Base-by-base conservation (phyloP, 2,888 invertebrate species). In the Nemotelus nigrinus region DNA sequence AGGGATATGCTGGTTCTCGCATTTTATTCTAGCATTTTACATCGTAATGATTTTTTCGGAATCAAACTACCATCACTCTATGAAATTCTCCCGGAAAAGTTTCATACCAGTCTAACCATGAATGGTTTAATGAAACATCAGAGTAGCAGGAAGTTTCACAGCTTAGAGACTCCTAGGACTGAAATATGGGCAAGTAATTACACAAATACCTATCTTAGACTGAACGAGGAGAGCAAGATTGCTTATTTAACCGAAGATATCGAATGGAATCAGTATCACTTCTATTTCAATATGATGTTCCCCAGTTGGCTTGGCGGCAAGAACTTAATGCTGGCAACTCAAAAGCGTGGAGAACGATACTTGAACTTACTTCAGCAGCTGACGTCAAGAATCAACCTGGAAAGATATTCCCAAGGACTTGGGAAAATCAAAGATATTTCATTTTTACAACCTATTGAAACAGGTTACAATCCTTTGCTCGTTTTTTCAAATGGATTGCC, bases 21-120 rank as follows among this genome's bases (percentile, higher is more conserved):
- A 8, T 86, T 93, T 81, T 90, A 90, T 70, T 89, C 90, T 79
- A 92, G 93, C 79, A 88, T 93, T 71, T 89, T 92, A 84, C 93
- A 93, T 85, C 90, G 93, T 71, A 84, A 85, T 4, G 93, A 94
- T 84, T 90, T 91, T 85, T 88, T 89, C 78, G 92, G 92, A 71
- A 87, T 94, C 81, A 88, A 90, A 67, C 85, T 94, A 44, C 94
- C 94, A 44, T 90, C 93, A 45, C 90, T 91, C 60, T 94, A 94
- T 84, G 95, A 95, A 87, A 90, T 94, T 85, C 90, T 91, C 87
- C 95, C 95, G 2, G 90, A 93, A 85, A 90, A 91, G 87, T 94
- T 93, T 89, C 91, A 58, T 39, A 60, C 72, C 0, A 58, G 58
- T n/a, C 41, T 58, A 45, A 60, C 58, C 58, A 84, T 85, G 76